phyloP scores from a whole-genome alignment of 2,888 invertebrate species.

The Hirtodrosophila alboralis region DNA sequence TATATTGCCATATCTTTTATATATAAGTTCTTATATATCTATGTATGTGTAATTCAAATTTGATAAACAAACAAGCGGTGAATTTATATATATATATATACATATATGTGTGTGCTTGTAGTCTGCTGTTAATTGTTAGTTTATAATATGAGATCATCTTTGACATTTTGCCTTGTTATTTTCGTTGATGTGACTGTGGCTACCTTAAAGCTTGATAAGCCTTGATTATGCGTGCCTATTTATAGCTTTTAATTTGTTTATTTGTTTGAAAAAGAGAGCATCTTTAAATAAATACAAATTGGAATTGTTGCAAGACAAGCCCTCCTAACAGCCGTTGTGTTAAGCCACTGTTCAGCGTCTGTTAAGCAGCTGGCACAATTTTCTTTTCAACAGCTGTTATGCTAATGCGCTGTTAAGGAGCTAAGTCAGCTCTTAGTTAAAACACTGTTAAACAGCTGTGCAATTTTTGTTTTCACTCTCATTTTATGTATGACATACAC shows the following conservation, averaged over 20 bases:
- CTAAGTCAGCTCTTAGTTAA: conserved; percentile 15
- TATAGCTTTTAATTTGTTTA: conserved; percentile 34
- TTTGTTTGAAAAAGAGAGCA: too few relatives aligned
- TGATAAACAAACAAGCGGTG: conserved; percentile 65
- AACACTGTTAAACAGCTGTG: conserved; percentile 23
- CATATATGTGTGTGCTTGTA: conserved; percentile 9
- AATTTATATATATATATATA: conserved; percentile 19
- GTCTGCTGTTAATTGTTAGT: conserved; percentile 70
- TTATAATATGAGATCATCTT: conserved; percentile 73
- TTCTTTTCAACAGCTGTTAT: too few relatives aligned
- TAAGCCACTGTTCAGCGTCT: conserved; percentile 10
- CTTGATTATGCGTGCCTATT: conserved; percentile 37
- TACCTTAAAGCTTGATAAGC: conserved; percentile 51
- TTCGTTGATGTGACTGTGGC: conserved; percentile 16
- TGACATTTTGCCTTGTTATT: conserved; percentile 44
- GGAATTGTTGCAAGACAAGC: conserved; percentile 25
- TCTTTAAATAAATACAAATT: conserved; percentile 14
- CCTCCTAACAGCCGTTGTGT: conserved; percentile 38
- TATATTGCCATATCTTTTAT: conserved; percentile 48
- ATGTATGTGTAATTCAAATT: conserved; percentile 56
- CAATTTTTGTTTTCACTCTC: conserved; percentile 42
- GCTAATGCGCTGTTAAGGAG: too few relatives aligned
- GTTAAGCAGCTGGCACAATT: conserved; percentile 14
- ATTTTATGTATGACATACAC: conserved; percentile 29
- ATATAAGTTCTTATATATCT: conserved; percentile 17